Evolutionary conservation across 92 coral and sea anemone genomes (phyloP).

Genomic region (Porites divaricata): DNA sequence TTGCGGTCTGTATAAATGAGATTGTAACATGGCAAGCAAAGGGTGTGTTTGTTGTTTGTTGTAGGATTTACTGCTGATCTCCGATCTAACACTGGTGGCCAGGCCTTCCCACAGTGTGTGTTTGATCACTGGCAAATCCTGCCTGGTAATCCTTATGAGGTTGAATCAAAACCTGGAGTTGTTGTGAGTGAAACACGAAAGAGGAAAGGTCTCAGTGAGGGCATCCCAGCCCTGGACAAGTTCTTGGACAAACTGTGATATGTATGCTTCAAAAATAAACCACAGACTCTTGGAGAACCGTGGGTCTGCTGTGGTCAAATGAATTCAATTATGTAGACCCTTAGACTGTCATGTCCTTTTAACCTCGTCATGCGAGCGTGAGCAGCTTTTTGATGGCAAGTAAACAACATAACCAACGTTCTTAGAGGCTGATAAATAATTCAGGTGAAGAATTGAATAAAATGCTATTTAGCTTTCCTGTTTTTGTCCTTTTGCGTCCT

Average conservation of each 20-base stretch:
- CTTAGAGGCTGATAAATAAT: neutral
- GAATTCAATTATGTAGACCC: neutral
- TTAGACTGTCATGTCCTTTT: neutral
- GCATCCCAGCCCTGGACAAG: conserved; percentile 80
- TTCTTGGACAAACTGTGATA: conserved; percentile 89
- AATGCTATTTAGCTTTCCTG: conserved; percentile 30
- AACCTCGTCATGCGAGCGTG: neutral
- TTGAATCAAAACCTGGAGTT: conserved; percentile 55
- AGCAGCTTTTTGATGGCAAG: neutral
- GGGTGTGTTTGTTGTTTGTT: neutral
- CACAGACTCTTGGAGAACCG: neutral
- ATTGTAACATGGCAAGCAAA: no score
- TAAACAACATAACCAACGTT: neutral
- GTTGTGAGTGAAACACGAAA: conserved; percentile 76
- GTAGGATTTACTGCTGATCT: conserved; percentile 97
- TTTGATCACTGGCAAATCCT: conserved; percentile 91
- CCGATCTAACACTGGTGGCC: conserved; percentile 98
- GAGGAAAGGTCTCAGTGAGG: conserved; percentile 86
- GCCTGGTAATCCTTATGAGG: conserved; percentile 58
- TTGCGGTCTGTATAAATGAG: no score
- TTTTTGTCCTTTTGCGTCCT: neutral
- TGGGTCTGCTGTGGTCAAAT: neutral
- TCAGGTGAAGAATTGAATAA: conserved; percentile 29
- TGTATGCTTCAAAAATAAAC: conserved; percentile 2
- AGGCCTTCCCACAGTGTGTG: conserved; percentile 99